Evolutionary conservation across 1,140 invertebrate genomes (phyloP).

Genomic region (Leptoteleia sp.): DNA sequence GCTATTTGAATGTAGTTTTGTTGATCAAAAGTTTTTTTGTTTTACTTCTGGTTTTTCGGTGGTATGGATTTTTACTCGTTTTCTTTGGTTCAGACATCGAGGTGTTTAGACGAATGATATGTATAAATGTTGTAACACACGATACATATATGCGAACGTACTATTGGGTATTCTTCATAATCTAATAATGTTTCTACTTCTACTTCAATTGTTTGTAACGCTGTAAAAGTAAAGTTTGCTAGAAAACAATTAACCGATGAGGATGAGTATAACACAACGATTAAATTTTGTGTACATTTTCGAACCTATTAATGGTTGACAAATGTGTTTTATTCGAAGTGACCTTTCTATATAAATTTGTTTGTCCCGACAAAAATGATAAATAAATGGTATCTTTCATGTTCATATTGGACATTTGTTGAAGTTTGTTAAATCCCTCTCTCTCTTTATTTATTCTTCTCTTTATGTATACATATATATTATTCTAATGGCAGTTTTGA

Average conservation of each 20-base stretch:
- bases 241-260: constrained; percentile 61
- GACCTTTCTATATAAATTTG: constrained; percentile 78
- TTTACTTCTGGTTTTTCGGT: constrained; percentile 11
- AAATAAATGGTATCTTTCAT: constrained; percentile 80
- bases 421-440: no score
- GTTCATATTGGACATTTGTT: constrained; percentile 70
- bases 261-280: constrained; percentile 61
- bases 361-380: constrained; percentile 75
- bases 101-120: constrained; percentile 65
- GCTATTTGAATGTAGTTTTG: constrained; percentile 10
- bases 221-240: constrained; percentile 61
- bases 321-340: constrained; percentile 78
- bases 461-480: no score
- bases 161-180: constrained; percentile 63
- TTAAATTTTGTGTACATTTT: constrained; percentile 70
- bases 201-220: constrained; percentile 68
- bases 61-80: no score
- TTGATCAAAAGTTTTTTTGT: constrained; percentile 1
- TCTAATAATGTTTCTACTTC: constrained; percentile 63
- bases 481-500: no score
- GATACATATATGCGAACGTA: constrained; percentile 57
- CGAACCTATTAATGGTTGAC: constrained; percentile 70
- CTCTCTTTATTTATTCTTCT: no score
- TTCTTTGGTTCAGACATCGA: constrained; percentile 32
- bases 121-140: constrained; percentile 67